These are phyloP conservation scores for Coranthus polyacanthus DNA, from an alignment of 2,797 vertebrate species.

Conservation along the genomic window DNA sequence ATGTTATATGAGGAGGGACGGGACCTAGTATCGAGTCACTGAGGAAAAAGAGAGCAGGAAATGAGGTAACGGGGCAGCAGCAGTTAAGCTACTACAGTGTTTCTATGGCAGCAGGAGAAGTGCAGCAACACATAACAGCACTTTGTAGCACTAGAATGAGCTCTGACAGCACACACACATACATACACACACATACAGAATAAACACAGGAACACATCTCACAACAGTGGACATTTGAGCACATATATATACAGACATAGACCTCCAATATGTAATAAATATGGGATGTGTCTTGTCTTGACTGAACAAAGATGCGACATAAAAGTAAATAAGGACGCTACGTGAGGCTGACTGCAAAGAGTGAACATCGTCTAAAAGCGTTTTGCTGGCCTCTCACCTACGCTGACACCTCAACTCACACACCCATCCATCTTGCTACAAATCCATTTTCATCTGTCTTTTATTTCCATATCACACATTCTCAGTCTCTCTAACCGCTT, in stretches of 20 bases:
- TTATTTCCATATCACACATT: constrained; percentile 14
- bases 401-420: constrained; percentile 24
- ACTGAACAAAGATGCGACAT: constrained; percentile 49
- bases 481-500: constrained; percentile 11
- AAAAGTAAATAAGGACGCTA: constrained; percentile 58
- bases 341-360: constrained; percentile 36
- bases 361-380: constrained; percentile 20
- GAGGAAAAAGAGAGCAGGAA: constrained; percentile 79
- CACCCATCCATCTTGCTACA: constrained; percentile 39
- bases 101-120: constrained; percentile 77
- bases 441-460: constrained; percentile 21
- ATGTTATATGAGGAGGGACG: constrained; percentile 54
- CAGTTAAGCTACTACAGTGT: constrained; percentile 71
- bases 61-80: constrained; percentile 78
- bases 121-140: constrained; percentile 73
- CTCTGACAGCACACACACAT: constrained; percentile 52
- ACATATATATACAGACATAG: constrained; percentile 77
- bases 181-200: constrained; percentile 49
- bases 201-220: constrained; percentile 43
- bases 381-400: constrained; percentile 32
- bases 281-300: constrained; percentile 53
- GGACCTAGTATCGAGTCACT: constrained; percentile 68
- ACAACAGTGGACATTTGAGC: constrained; percentile 65
- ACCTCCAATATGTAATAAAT: constrained; percentile 68
- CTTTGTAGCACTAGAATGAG: constrained; percentile 58